Percentiles rank a stretch among this genome's conserved stretches.
Evolutionary conservation across 2,113 vertebrate genomes (phyloP).

Genomic region (Chionomys nivalis): DNA sequence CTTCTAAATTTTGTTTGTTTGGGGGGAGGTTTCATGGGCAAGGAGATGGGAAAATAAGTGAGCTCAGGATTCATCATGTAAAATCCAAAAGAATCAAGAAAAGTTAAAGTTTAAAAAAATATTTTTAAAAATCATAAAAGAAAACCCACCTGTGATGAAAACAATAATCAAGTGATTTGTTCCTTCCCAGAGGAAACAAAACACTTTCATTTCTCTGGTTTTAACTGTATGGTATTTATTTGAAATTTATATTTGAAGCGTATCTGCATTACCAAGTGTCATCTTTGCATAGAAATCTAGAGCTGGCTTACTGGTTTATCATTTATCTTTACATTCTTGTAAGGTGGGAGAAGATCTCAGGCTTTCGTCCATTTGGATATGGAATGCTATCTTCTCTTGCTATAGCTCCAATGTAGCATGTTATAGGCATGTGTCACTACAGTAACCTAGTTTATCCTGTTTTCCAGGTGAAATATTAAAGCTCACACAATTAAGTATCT

Average conservation of each 20-base stretch:
- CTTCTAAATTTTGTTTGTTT: not conserved
- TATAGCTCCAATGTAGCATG: not conserved
- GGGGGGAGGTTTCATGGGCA: not conserved
- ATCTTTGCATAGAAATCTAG: not conserved
- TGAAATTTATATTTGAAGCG: not conserved
- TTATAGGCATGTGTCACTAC: not conserved
- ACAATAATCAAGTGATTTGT: not conserved
- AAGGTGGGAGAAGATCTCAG: not conserved
- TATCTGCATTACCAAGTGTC: not conserved
- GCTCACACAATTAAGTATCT: not conserved
- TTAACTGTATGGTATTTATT: not conserved
- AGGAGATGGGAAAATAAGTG: too few relatives aligned
- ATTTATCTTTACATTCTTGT: not conserved
- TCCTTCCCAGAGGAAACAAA: not conserved
- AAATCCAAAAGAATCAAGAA: too few relatives aligned
- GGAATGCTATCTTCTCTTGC: not conserved
- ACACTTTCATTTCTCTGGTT: not conserved
- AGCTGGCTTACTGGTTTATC: not conserved
- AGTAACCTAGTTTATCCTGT: not conserved
- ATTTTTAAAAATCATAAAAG: too few relatives aligned
- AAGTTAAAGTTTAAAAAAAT: too few relatives aligned
- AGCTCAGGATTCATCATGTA: too few relatives aligned
- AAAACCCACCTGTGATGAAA: not conserved
- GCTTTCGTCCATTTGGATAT: too few relatives aligned
- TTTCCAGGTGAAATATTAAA: not conserved